Evolutionary conservation across 2,888 invertebrate species (phyloP), one percentile per base, ranked within the genome.

Genomic region (Entomobrya multifasciata): DNA sequence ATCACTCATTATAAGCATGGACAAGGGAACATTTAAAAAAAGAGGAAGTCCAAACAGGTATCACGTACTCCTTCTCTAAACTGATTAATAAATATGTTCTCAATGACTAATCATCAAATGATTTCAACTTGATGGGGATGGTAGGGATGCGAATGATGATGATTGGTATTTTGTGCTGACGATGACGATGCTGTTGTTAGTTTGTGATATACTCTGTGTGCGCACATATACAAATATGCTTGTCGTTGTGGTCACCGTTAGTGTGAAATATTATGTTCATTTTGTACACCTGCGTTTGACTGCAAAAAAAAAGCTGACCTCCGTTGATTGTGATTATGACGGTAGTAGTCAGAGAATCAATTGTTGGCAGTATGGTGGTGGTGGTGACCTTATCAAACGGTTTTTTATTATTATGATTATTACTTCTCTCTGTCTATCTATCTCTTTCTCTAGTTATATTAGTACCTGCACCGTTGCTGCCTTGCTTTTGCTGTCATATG

Each of bases 371-470:
- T n/a, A 36, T 36, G 36, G 36, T 6, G 8, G 36, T 36, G 36
- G 36, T 27, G 81, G 44, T 86, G 86, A 86, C 86, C 86, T 86
- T 86, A 86, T 81, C 81, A 62, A n/a, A 30, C 52, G 17, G 57
- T 81, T 70, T n/a, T n/a, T n/a, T n/a, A 76, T 80, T 81, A 55
- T 76, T 81, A 36, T 36, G 36, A 36, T 36, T 36, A 36, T 36
- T 36, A 4, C 8, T 36, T 36, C 36, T 36, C 36, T 36, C 36
- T 36, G 8, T 36, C 36, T 36, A 36, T 36, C 5, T 36, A 36
- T 36, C 36, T 36, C 5, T n/a, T n/a, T n/a, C n/a, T n/a, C 36
- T 36, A 77, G 72, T n/a, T 10, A 22, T 2, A 20, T 57, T 25
- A 15, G n/a, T 70, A 67, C 44, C 70, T 70, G n/a, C n/a, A n/a